Conservation (phyloP, 2,113 vertebrate species). For the Oncorhynchus clarkii region DNA sequence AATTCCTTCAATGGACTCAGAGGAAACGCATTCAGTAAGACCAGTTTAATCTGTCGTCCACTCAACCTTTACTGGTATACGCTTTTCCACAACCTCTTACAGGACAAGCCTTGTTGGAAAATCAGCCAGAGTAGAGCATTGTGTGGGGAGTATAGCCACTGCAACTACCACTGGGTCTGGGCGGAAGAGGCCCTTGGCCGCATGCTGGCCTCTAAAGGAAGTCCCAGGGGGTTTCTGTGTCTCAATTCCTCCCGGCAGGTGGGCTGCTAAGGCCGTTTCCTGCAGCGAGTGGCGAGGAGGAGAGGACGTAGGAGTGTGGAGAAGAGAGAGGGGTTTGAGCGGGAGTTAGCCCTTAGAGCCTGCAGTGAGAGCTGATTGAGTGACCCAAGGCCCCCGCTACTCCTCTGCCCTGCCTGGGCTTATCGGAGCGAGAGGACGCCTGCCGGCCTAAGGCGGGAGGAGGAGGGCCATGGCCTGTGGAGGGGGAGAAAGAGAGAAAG, state of each 20-base stretch:
- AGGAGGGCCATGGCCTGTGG: slow-evolving; percentile 45
- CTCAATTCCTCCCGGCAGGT: slow-evolving; percentile 49
- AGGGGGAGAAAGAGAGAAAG: slow-evolving; percentile 11
- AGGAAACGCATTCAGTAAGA: not conserved
- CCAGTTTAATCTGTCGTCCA: not conserved
- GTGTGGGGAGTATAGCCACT: slow-evolving; percentile 16
- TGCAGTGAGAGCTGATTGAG: slow-evolving; percentile 68
- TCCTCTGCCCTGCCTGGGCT: slow-evolving; percentile 47
- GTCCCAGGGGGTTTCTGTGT: slow-evolving; percentile 48
- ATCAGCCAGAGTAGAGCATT: not conserved
- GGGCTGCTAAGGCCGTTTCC: slow-evolving; percentile 42
- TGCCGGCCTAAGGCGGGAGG: slow-evolving; percentile 44
- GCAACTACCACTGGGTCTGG: slow-evolving; percentile 30
- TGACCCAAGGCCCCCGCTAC: slow-evolving; percentile 48
- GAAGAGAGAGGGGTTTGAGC: not conserved
- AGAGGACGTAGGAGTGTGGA: not conserved
- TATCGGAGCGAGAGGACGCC: slow-evolving; percentile 54
- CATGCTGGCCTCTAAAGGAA: slow-evolving; percentile 36
- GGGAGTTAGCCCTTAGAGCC: slow-evolving; percentile 44
- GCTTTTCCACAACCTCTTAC: not conserved
- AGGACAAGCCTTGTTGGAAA: not conserved
- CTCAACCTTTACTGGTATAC: not conserved
- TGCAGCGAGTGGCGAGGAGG: slow-evolving; percentile 34
- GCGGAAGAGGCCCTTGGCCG: not conserved
- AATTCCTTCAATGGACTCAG: not conserved